phyloP scores from a whole-genome alignment of 2,888 invertebrate species.

The Platycheirus rosarum region DNA sequence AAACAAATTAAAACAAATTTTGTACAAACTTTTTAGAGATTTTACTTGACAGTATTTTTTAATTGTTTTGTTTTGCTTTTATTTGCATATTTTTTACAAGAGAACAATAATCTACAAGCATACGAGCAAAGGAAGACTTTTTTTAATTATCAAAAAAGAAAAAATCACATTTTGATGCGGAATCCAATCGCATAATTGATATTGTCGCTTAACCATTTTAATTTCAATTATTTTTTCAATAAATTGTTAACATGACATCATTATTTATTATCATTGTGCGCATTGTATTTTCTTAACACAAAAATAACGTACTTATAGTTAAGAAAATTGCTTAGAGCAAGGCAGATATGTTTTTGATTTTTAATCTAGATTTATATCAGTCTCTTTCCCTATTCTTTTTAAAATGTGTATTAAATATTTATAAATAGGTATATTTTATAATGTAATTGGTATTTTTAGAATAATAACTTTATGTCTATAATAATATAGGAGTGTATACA shows the following conservation, averaged over 20 bases:
- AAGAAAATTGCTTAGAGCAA: constrained; percentile 48
- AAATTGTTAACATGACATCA: constrained; percentile 69
- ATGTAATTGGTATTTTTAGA: constrained; percentile 64
- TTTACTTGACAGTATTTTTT: constrained; percentile 73
- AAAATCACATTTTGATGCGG: constrained; percentile 23
- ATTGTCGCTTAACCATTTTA: constrained; percentile 54
- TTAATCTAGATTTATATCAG: constrained; percentile 24
- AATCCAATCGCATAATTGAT: constrained; percentile 20
- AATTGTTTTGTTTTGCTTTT: constrained; percentile 35
- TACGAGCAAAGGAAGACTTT: constrained; percentile 57
- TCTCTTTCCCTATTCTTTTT: constrained; percentile 1
- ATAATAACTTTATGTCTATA: constrained; percentile 62
- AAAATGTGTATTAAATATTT: constrained; percentile 70
- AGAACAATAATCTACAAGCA: constrained; percentile 72
- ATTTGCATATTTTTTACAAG: constrained; percentile 31
- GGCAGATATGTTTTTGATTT: constrained; percentile 16
- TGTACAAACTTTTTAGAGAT: constrained; percentile 73
- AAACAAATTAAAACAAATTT: constrained; percentile 65
- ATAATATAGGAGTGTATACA: constrained; percentile 65
- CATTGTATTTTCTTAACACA: constrained; percentile 32
- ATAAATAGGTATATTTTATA: constrained; percentile 65
- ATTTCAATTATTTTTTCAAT: constrained; percentile 15
- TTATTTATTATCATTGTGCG: constrained; percentile 67
- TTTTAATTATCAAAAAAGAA: constrained; percentile 9
- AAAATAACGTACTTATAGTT: constrained; percentile 69